Evolutionary conservation across 2,797 vertebrate species (phyloP).

Genomic region (Platyrinchus mystaceus): DNA sequence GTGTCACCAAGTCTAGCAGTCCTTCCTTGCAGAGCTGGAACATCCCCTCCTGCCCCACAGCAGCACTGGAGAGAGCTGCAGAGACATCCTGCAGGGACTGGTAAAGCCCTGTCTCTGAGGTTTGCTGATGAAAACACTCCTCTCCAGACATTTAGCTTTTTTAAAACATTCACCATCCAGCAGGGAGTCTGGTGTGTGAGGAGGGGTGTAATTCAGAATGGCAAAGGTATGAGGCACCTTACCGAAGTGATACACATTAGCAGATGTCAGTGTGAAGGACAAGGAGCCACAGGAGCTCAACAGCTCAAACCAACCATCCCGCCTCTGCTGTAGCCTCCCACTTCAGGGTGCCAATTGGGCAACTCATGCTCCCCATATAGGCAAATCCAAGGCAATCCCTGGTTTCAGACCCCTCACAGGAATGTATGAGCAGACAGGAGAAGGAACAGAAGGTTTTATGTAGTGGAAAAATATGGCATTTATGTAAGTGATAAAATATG

Average conservation of each 20-base stretch:
- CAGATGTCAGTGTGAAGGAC: background rate
- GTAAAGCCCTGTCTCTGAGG: background rate
- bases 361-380: background rate
- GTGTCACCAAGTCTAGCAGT: background rate
- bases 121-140: background rate
- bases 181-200: background rate
- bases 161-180: background rate
- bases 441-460: constrained; percentile 36
- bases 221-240: background rate
- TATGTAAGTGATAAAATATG: constrained; percentile 43
- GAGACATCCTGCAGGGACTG: background rate
- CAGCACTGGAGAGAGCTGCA: background rate
- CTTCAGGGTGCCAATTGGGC: background rate
- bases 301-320: fast-evolving
- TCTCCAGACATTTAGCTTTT: background rate
- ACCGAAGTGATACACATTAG: background rate
- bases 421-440: background rate
- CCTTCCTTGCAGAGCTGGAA: background rate
- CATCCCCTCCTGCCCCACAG: background rate
- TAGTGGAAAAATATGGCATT: background rate
- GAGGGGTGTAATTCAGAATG: background rate
- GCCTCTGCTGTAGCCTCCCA: background rate
- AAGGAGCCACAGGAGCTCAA: background rate
- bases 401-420: background rate
- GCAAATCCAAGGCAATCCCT: background rate